A percentile compares a stretch with the other conserved stretches of the same genome.
Evolutionary conservation across 2,888 invertebrate genomes (phyloP).

Genomic region (Drosophila borealis): DNA sequence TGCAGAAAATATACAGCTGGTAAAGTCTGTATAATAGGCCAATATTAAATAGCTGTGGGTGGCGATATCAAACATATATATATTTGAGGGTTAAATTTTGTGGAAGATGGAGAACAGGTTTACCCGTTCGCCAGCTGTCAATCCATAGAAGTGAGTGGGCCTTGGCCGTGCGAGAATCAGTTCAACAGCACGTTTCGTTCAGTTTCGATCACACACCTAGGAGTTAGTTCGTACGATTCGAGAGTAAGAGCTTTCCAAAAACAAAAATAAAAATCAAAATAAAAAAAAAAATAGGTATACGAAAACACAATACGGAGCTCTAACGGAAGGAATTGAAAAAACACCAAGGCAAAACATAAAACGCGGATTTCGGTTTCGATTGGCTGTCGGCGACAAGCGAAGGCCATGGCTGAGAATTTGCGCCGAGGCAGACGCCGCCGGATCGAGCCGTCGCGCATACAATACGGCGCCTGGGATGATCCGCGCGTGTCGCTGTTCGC

Average conservation of each 20-base stretch:
- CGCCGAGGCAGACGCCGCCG: slow-evolving; percentile 33
- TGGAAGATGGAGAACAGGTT: neutral
- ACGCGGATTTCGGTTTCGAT: neutral
- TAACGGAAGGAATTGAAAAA: neutral
- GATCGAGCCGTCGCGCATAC: slow-evolving; percentile 37
- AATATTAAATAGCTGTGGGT: no score
- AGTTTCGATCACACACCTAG: slow-evolving; percentile 33
- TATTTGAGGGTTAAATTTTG: neutral
- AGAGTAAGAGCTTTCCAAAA: slow-evolving; percentile 4
- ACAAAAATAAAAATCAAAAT: neutral
- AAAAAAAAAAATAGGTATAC: neutral
- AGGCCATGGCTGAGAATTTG: slow-evolving; percentile 2
- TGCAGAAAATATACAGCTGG: no score
- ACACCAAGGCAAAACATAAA: neutral
- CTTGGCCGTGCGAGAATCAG: neutral
- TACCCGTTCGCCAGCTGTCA: slow-evolving; percentile 20
- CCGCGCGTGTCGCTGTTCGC: slow-evolving; percentile 59
- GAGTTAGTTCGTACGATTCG: slow-evolving; percentile 25
- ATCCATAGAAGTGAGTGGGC: neutral
- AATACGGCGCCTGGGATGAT: slow-evolving; percentile 65
- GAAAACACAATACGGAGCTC: neutral
- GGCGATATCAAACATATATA: no score
- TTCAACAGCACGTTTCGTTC: slow-evolving; percentile 29
- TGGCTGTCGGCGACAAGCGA: neutral
- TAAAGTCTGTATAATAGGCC: no score